Conservation (phyloP, 1,140 invertebrate species). For the Protaetia brevitarsis region DNA sequence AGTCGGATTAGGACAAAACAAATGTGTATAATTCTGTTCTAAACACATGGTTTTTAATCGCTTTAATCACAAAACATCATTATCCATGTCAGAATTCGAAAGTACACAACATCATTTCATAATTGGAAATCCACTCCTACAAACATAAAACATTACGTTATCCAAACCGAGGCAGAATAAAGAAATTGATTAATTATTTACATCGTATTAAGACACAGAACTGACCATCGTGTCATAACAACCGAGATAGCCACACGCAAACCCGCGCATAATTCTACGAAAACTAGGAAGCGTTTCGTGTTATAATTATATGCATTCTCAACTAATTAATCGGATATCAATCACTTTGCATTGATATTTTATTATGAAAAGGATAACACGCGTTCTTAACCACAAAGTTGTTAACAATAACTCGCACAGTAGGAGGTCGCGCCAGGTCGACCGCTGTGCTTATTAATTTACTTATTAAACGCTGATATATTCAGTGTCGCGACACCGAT, state of each 20-base stretch:
- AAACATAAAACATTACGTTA: no score
- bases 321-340: conserved; percentile 6
- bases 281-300: conserved; percentile 3
- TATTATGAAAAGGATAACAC: neutral
- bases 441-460: neutral
- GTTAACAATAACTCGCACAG: neutral
- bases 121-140: no score
- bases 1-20: no score
- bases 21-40: no score
- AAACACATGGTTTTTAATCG: no score
- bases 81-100: no score
- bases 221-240: conserved; percentile 18
- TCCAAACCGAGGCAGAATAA: no score
- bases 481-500: neutral
- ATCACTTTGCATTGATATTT: neutral
- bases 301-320: neutral
- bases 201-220: no score
- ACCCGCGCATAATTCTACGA: neutral
- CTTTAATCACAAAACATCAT: no score
- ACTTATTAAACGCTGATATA: neutral
- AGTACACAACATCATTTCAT: no score
- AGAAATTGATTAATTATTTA: no score
- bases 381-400: neutral
- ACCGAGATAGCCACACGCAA: conserved; percentile 1
- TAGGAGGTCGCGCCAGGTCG: neutral